phyloP scores from a whole-genome alignment of 2,888 invertebrate genomes.

The Thelaira solivaga region DNA sequence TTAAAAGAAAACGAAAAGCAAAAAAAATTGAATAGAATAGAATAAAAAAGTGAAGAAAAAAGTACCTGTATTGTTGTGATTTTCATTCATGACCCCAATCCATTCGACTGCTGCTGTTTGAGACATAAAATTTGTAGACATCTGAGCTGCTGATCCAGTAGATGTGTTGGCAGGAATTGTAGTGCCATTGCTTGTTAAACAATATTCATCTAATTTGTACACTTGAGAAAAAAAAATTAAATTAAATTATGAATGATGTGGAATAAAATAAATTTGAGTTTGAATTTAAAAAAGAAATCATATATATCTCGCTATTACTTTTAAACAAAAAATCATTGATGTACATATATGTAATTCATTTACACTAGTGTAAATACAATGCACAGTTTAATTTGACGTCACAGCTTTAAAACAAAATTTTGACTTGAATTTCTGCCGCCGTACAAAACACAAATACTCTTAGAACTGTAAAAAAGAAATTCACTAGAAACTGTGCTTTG shows the following conservation, averaged over 20 bases:
- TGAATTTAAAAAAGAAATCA: too few relatives aligned
- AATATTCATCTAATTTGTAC: constrained; percentile 53
- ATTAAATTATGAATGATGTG: neutral
- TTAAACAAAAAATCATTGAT: too few relatives aligned
- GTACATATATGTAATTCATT: too few relatives aligned
- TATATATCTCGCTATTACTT: too few relatives aligned
- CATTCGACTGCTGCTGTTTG: constrained; percentile 53
- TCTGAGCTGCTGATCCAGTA: constrained; percentile 44
- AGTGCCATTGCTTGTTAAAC: constrained; percentile 48
- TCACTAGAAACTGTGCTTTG: too few relatives aligned
- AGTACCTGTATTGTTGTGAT: constrained; percentile 48
- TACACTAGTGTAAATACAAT: too few relatives aligned
- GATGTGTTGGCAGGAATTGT: constrained; percentile 38
- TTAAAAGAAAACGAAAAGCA: neutral
- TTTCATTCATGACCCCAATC: constrained; percentile 55
- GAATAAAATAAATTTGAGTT: neutral
- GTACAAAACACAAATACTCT: too few relatives aligned
- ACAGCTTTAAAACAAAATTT: too few relatives aligned
- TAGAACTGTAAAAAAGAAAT: too few relatives aligned
- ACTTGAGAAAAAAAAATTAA: constrained; percentile 6
- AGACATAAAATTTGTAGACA: constrained; percentile 46
- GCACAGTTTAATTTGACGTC: too few relatives aligned
- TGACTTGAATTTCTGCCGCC: too few relatives aligned
- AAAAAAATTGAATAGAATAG: neutral
- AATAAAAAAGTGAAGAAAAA: neutral